phyloP scores from a whole-genome alignment of 2,888 invertebrate species.

The Drosophila fulvimacula region DNA sequence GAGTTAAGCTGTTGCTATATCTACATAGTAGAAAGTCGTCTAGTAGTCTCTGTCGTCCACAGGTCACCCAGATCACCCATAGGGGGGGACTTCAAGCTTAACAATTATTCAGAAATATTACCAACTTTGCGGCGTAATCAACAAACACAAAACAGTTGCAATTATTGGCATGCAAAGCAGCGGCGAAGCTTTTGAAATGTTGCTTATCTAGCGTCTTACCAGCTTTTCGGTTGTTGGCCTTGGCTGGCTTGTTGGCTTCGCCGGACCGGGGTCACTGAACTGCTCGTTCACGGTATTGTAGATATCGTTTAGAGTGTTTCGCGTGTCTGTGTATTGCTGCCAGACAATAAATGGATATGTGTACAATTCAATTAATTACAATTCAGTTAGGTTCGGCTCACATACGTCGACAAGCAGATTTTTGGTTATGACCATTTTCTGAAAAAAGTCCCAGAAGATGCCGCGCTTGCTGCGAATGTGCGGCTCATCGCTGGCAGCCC shows the following conservation, averaged over 20 bases:
- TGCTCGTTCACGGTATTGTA: conserved; percentile 82
- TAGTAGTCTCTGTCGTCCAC: too few species aligned
- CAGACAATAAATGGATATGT: not conserved
- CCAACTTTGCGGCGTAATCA: too few species aligned
- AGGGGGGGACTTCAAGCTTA: too few species aligned
- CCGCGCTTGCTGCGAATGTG: conserved; percentile 78
- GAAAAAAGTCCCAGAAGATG: conserved; percentile 82
- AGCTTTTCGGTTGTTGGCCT: conserved; percentile 58
- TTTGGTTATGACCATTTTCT: conserved; percentile 82
- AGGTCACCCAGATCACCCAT: too few species aligned
- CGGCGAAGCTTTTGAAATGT: not conserved
- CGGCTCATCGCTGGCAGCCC: conserved; percentile 18
- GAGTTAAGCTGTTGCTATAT: too few species aligned
- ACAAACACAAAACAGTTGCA: not conserved
- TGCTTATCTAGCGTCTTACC: conserved; percentile 49
- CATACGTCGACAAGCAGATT: conserved; percentile 82
- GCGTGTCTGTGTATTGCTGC: conserved; percentile 84
- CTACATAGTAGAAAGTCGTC: too few species aligned
- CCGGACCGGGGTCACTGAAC: conserved; percentile 82
- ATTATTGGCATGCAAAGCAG: not conserved
- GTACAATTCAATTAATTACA: not conserved
- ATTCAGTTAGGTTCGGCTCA: not conserved
- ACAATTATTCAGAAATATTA: too few species aligned
- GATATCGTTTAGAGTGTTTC: conserved; percentile 78
- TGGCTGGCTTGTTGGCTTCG: conserved; percentile 70